Percentiles rank a stretch among this genome's conserved stretches.
phyloP scores from a whole-genome alignment of 2,797 vertebrate species.

The Parauchenoglanis ngamensis region DNA sequence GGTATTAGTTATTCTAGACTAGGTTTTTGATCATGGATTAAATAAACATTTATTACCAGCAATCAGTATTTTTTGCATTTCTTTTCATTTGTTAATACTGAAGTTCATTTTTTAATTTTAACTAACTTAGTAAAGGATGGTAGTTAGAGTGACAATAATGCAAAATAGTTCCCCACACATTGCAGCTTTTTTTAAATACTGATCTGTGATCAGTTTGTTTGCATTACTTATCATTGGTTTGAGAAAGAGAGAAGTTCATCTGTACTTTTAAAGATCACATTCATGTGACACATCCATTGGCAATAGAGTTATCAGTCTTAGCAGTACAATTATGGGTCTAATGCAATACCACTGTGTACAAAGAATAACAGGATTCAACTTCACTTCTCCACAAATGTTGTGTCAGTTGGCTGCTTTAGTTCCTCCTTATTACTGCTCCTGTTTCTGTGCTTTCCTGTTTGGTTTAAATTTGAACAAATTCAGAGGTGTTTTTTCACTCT shows the following conservation, averaged over 20 bases:
- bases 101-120: background rate
- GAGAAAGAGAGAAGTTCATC: too few species aligned
- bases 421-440: background rate
- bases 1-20: too few species aligned
- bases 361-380: background rate
- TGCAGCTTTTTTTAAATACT: background rate
- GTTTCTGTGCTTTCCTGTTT: conserved; percentile 14
- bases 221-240: background rate
- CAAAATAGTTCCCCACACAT: background rate
- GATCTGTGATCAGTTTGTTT: background rate
- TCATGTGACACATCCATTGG: background rate
- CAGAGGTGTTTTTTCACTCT: background rate
- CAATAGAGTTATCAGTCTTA: background rate
- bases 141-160: background rate
- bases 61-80: too few species aligned
- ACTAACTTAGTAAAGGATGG: background rate
- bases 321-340: background rate
- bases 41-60: too few species aligned
- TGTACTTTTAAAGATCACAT: background rate
- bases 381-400: background rate
- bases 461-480: conserved; percentile 10
- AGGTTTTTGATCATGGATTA: too few species aligned
- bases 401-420: background rate
- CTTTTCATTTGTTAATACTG: too few species aligned
- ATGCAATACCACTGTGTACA: background rate